Evolutionary conservation across 2,888 invertebrate genomes (phyloP), one percentile per base, ranked within the genome.

Genomic region (Cheilosia impressa): DNA sequence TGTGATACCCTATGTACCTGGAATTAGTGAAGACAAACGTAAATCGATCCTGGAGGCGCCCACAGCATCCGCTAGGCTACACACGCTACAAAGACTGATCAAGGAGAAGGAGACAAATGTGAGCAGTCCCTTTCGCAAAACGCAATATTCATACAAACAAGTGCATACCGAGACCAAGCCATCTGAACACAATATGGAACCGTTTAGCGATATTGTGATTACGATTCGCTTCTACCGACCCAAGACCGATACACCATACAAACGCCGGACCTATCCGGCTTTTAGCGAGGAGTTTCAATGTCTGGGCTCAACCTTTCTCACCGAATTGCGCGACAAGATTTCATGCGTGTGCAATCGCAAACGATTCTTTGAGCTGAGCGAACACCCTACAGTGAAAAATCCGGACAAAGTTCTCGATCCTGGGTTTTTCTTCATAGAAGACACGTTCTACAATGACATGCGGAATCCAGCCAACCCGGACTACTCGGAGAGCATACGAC

Each of bases 381-480:
- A 93, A 4, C 89, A 93, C 55, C 94, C 94, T 0, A 90, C 92
- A 24, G 83, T 88, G 3, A 89, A 89, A 0, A 45, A 89, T 6
- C 89, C 89, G 0, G 52, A 58, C 2, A 87, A 90, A 15, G 62
- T 88, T 0, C 87, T 88, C 10, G 89, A 92, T 88, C 90, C 96
- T 0, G 95, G 95, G 1, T 96, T 95, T 90, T 95, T 97, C 88
- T 97, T 95, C 89, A 96, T 98, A 71, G 95, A 96, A 87, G 94
- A 95, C 87, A 94, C 94, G 0, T 97, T 97, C 91, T 97, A 97
- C 91, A 95, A 96, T 90, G 97, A 98, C 90, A 93, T 92, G 88
- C 93, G 96, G 1, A 90, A 93, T 88, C 89, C 93, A 2, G 90
- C 91, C 0, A 93, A 94, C 80, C 91, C 93, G 45, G 96, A 97